phyloP scores from a whole-genome alignment of 2,888 invertebrate species.

The Lymantria dispar region DNA sequence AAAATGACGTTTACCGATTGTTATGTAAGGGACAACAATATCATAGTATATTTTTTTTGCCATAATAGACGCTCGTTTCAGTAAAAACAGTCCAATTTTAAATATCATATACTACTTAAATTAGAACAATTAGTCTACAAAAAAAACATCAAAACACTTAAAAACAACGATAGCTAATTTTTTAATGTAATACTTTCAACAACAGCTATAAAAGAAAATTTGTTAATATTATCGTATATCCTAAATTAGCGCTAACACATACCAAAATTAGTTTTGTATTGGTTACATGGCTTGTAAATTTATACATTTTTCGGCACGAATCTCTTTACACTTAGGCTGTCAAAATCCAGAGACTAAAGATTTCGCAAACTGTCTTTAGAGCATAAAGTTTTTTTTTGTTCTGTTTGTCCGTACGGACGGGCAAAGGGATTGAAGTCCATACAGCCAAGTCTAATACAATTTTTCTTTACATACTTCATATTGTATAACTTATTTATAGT shows the following conservation, averaged over 20 bases:
- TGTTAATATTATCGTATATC: neutral
- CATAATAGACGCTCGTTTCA: slow-evolving; percentile 7
- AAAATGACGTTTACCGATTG: slow-evolving; percentile 64
- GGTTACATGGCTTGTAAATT: slow-evolving; percentile 69
- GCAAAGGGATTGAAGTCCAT: too few species aligned
- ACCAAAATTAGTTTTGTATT: slow-evolving; percentile 71
- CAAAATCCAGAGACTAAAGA: slow-evolving; percentile 61
- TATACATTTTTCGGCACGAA: slow-evolving; percentile 76
- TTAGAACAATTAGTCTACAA: neutral
- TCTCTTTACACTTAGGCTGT: slow-evolving; percentile 64
- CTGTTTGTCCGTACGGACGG: too few species aligned
- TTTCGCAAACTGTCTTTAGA: neutral
- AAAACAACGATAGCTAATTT: slow-evolving; percentile 1
- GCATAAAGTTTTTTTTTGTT: too few species aligned
- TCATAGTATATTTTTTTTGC: slow-evolving; percentile 40
- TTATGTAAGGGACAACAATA: slow-evolving; percentile 75
- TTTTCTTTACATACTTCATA: too few species aligned
- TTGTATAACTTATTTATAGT: too few species aligned
- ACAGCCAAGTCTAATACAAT: too few species aligned
- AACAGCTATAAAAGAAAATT: neutral
- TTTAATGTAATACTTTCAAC: neutral
- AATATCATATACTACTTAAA: neutral
- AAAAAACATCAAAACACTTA: slow-evolving; percentile 5
- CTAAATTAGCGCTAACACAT: slow-evolving; percentile 32
- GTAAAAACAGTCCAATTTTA: neutral